Evolutionary conservation across 2,113 vertebrate species (phyloP), one percentile per base, ranked within the genome.

Genomic region (Ellobius talpinus): DNA sequence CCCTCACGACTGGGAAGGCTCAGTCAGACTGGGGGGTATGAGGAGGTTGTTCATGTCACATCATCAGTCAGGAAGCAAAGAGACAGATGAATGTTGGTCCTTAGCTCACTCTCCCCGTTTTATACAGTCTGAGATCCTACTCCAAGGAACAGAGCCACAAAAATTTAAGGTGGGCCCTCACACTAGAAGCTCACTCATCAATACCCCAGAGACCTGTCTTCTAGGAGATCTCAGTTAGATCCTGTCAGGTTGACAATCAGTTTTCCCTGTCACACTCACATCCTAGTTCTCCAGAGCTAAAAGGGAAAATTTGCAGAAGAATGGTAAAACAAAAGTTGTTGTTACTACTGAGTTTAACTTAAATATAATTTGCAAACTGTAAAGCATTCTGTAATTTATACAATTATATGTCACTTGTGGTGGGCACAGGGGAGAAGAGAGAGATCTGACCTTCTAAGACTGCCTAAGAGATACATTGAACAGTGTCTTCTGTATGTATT

Each of bases 381-480:
- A 77, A 55, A 52, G 61, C 12, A 0, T 50, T 26, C 12, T 16
- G 6, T 8, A 33, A 19, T 65, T 24, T 29, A 13, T 24, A 13
- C 4, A n/a, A 33, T 5, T 10, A 10, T 39, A 16, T 4, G 13
- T 31, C 68, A 61, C 8, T 36, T 36, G 5, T 29, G 6, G 2
- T 5, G 23, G 16, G 23, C 33, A 45, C 13, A 84, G 89, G 12
- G 31, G 1, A 33, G 23, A 29, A 16, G 63, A 23, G 7, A 21
- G 26, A 36, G n/a, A 11, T 45, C 68, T 65, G 63, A 33, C 42
- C 42, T 65, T 91, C n/a, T 26, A 58, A 61, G 23, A 42, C 93
- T 55, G 65, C 0, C 19, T 58, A 21, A 74, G 10, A n/a, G 3
- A 39, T 0, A 0, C 0, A 0, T 31, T 47, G 52, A 36, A 5